Evolutionary conservation across 2,113 vertebrate genomes (phyloP), one percentile per base, ranked within the genome.

Genomic region (Capreolus pygargus): DNA sequence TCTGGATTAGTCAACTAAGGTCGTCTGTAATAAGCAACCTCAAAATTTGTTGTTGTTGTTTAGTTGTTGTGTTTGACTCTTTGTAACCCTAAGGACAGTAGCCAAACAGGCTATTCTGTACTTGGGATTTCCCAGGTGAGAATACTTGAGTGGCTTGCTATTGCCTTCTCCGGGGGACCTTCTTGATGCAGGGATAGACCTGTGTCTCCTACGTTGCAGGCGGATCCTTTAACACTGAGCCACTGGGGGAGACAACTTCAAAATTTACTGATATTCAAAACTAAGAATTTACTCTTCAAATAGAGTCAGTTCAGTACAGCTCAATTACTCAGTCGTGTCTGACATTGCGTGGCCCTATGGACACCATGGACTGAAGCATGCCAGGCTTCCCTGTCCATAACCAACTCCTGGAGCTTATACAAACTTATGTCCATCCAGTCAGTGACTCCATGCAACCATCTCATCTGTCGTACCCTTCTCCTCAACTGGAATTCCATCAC

Each of bases 161-260:
- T 76, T 76, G 5, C 23, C 12, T 76, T 43, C 39, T 76, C 70
- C 0, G 0, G 12, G 10, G 11, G 3, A 27, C 1, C 23, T 76
- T 43, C 23, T 12, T 76, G 39, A 76, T 76, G 2, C 39, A 76
- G 39, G 12, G 1, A 14, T 43, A 76, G 23, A 76, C 1, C 6
- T 1, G 6, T 43, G 23, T 15, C 21, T 76, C 70, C 12, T 27
- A 7, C 3, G 0, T 43, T 76, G 39, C 39, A 76, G 70, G 70
- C 0, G 7, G 8, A 43, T 43, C 43, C 11, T 76, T 76, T 76
- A 43, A 43, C 23, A 76, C 3, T 7, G 36, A 76, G 36, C 7
- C 36, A 76, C 19, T 39, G 67, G 5, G n/a, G n/a, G 36, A 39
- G 67, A 74, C 5, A 74, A 39, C 36, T 70, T 70, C 36, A 39